Percentiles rank a stretch among this genome's conserved stretches.
phyloP scores from a whole-genome alignment of 2,888 invertebrate genomes.

The Agrotis segetum region DNA sequence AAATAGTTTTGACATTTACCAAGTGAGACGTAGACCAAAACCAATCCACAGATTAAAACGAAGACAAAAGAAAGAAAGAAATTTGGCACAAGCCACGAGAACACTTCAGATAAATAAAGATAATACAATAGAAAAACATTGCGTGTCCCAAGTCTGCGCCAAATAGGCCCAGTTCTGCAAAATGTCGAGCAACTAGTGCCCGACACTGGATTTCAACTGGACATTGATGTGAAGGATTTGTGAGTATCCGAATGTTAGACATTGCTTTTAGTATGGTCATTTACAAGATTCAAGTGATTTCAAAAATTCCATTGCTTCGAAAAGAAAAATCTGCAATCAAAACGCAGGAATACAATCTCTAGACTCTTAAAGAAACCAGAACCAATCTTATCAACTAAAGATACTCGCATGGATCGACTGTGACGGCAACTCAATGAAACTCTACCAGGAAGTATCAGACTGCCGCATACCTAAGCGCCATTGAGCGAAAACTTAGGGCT shows the following conservation, averaged over 20 bases:
- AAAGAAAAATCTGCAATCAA: background rate
- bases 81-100: no score
- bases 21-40: no score
- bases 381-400: background rate
- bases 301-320: background rate
- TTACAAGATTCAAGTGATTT: background rate
- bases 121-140: no score
- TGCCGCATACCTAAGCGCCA: slow-evolving; percentile 45
- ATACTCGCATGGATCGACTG: slow-evolving; percentile 20
- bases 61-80: no score
- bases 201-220: no score
- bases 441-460: slow-evolving; percentile 40
- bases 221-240: background rate
- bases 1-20: no score
- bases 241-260: background rate
- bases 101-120: no score
- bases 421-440: slow-evolving; percentile 16
- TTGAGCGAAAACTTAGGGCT: slow-evolving; percentile 37
- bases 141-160: no score
- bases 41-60: no score
- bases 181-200: no score
- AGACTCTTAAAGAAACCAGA: slow-evolving; percentile 5
- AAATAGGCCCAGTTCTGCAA: no score
- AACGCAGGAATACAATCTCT: background rate
- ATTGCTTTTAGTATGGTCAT: background rate